These are phyloP conservation scores for Etheostoma perlongum DNA, from an alignment of 2,797 vertebrate genomes.

Conservation along the genomic window DNA sequence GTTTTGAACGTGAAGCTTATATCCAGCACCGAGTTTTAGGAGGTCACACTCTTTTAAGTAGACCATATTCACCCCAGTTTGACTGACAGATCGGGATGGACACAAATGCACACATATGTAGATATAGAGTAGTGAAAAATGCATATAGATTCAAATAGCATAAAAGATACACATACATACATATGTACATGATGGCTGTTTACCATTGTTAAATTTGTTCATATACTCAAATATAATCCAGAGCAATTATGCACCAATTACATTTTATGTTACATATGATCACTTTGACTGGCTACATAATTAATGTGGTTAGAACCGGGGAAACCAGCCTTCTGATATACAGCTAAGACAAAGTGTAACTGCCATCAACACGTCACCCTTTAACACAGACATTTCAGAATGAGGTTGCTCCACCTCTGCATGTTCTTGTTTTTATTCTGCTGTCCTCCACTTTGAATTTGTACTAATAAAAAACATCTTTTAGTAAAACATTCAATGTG, in stretches of 20 bases:
- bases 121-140: background rate
- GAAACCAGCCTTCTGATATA: constrained; percentile 4
- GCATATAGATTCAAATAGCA: background rate
- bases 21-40: constrained; percentile 68
- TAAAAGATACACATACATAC: background rate
- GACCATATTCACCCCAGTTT: constrained; percentile 54
- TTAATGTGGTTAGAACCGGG: constrained; percentile 4
- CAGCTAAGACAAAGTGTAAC: constrained; percentile 2
- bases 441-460: background rate
- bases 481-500: background rate
- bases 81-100: constrained; percentile 19
- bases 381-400: background rate
- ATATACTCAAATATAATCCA: background rate
- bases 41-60: constrained; percentile 72
- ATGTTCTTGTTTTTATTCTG: background rate
- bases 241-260: constrained; percentile 4
- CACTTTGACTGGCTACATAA: background rate
- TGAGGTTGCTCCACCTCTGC: background rate
- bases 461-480: background rate
- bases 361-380: background rate
- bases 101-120: background rate
- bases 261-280: background rate
- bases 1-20: constrained; percentile 69
- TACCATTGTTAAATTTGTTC: background rate
- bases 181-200: background rate